Evolutionary conservation across 2,797 vertebrate species (phyloP), one percentile per base, ranked within the genome.

Genomic region (Acrossocheilus fasciatus): DNA sequence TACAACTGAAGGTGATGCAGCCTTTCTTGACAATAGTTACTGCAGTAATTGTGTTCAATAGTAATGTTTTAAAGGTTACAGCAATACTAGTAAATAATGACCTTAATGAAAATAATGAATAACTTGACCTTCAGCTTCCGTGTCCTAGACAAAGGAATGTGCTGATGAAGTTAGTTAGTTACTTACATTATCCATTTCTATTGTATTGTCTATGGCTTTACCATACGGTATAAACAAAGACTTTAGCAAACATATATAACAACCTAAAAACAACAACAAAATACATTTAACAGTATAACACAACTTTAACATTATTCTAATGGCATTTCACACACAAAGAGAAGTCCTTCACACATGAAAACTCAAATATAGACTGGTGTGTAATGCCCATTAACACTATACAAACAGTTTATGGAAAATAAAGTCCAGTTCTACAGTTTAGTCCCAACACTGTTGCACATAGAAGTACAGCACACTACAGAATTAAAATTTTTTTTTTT

Each of bases 41-140:
- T 54, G 30, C 17, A 52, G 26, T 34, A 52, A 75, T 36, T 2
- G 30, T 23, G 18, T 52, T 54, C 47, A 76, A 6, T 11, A 10
- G 17, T 75, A 12, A 34, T 75, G 26, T 36, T 75, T 34, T 75
- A 75, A 75, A 76, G 30, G 74, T 76, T 76, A 76, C 30, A 76
- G 50, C 50, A 76, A 76, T 36, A 14, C 62, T 23, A 54, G 30
- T 6, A 54, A 76, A 54, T 52, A 52, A 75, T 74, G 72, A 50
- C 45, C 15, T 74, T 34, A 10, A 74, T 75, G 17, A 11, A 75
- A 34, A 34, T 54, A 54, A 54, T 57, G 18, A 23, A 57, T 77
- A 7, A 12, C 50, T 36, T 76, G 50, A 77, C 50, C 50, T 77
- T 77, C 34, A 77, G 50, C 11, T 12, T 54, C 74, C 30, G 39